Evolutionary conservation across 2,113 vertebrate genomes (phyloP).

Genomic region (Oncorhynchus tshawytscha): DNA sequence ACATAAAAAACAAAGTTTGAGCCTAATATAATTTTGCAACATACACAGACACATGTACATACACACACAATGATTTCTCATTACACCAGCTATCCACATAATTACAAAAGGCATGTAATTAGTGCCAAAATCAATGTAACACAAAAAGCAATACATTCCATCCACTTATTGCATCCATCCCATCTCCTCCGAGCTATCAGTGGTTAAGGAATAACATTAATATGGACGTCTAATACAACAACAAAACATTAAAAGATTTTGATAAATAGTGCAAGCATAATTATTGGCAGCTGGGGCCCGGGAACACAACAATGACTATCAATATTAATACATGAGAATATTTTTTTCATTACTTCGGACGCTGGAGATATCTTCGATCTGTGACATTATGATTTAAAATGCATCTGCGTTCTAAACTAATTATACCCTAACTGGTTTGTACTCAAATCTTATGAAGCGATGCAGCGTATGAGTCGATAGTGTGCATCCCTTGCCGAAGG

Average conservation of each 20-base stretch:
- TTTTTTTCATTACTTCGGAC: conserved; percentile 55
- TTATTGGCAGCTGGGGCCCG: conserved; percentile 48
- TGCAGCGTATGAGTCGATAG: conserved; percentile 44
- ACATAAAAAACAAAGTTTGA: too few relatives aligned
- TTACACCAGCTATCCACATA: too few relatives aligned
- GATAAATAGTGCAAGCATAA: conserved; percentile 43
- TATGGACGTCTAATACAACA: conserved; percentile 14
- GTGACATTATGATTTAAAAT: conserved; percentile 65
- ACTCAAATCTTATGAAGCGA: conserved; percentile 58
- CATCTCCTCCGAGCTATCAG: background rate
- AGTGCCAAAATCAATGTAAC: background rate
- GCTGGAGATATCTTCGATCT: conserved; percentile 51
- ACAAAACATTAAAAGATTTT: conserved; percentile 36
- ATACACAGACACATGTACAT: background rate
- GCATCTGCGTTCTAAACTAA: conserved; percentile 57
- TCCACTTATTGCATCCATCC: background rate
- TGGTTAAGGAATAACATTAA: conserved; percentile 11
- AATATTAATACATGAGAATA: conserved; percentile 29
- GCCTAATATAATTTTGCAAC: too few relatives aligned
- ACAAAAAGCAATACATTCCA: background rate
- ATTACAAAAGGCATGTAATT: background rate
- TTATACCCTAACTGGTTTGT: conserved; percentile 56
- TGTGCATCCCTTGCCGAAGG: conserved; percentile 21
- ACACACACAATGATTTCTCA: background rate
- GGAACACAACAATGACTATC: conserved; percentile 57